Base-by-base conservation (phyloP, 2,113 vertebrate species). In the Marmota monax region DNA sequence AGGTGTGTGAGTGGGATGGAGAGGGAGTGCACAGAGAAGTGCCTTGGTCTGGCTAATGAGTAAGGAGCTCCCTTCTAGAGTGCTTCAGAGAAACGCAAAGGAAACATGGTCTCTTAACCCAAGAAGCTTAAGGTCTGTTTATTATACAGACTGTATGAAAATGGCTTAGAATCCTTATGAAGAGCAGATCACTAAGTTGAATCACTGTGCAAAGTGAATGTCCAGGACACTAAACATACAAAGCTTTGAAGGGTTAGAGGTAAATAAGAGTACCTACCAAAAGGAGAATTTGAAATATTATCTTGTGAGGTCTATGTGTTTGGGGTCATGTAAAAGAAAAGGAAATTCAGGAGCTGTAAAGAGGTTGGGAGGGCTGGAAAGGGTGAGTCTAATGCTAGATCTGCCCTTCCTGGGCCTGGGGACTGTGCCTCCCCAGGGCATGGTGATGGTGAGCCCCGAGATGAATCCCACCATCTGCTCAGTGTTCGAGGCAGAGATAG, bases 401-500 rank as follows among this genome's bases (percentile, higher is more conserved):
- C 53, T 94, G 93, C 76, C 77, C 96, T 37, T 48, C 27, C 29
- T 74, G 97, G 61, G 6, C 96, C 79, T 97, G 94, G 93, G 56
- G 73, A 65, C 96, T 94, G 29, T 69, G 77, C 83, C 58, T 97
- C 48, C 88, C 39, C 98, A 99, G 99, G 99, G 99, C 65, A 99
- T 99, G 99, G 99, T 99, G 97, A 99, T 99, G 99, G 99, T 99
- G 97, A 99, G 99, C 97, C 99, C 99, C 2, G 99, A 99, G 98
- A 99, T 99, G 99, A 99, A 99, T 89, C 99, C 99, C 63, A 99
- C 99, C 48, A 99, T 99, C 97, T 99, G 99, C 98, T 99, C 99
- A 97, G 98, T 99, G 97, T 99, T 99, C 93, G 99, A 99, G 98
- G 99, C 99, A 0, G 99, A 99, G 98, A 99, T 99, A 0, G 99